Evolutionary conservation across 2,113 vertebrate species (phyloP).

Genomic region (Planiliza haematocheilus): DNA sequence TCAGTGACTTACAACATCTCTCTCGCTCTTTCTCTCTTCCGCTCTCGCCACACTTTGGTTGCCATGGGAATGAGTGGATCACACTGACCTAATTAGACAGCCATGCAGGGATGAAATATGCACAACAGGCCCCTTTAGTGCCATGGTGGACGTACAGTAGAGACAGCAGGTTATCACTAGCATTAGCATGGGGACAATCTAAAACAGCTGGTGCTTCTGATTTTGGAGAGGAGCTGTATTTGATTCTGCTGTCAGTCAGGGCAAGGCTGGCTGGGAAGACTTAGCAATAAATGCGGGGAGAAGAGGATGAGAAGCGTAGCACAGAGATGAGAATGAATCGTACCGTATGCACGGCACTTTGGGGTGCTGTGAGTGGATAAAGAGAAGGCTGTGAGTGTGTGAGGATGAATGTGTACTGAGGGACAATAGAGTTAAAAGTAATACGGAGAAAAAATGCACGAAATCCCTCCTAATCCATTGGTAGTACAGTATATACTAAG

Average conservation of each 20-base stretch:
- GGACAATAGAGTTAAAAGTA: slow-evolving; percentile 22
- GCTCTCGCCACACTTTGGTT: slow-evolving; percentile 63
- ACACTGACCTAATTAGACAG: slow-evolving; percentile 81
- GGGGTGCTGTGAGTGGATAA: not conserved
- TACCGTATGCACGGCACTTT: not conserved
- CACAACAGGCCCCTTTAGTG: slow-evolving; percentile 64
- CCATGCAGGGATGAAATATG: slow-evolving; percentile 77
- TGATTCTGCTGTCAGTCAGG: slow-evolving; percentile 24
- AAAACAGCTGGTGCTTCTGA: slow-evolving; percentile 36
- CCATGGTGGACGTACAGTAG: slow-evolving; percentile 36
- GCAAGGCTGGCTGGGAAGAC: slow-evolving; percentile 9
- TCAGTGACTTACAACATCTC: slow-evolving; percentile 52
- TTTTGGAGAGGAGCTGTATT: slow-evolving; percentile 3
- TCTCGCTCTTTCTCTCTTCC: slow-evolving; percentile 6
- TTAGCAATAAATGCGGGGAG: slow-evolving; percentile 16
- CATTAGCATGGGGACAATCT: slow-evolving; percentile 41
- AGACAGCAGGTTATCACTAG: slow-evolving; percentile 56
- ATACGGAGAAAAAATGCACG: slow-evolving; percentile 2
- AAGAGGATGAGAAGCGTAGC: not conserved
- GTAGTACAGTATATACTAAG: slow-evolving; percentile 1
- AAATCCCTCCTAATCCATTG: slow-evolving; percentile 27
- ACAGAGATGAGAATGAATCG: slow-evolving; percentile 12
- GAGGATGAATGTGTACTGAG: not conserved
- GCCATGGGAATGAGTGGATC: slow-evolving; percentile 77
- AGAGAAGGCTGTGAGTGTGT: not conserved